Evolutionary conservation across 2,113 vertebrate species (phyloP).

Genomic region (Catharus fuscescens): DNA sequence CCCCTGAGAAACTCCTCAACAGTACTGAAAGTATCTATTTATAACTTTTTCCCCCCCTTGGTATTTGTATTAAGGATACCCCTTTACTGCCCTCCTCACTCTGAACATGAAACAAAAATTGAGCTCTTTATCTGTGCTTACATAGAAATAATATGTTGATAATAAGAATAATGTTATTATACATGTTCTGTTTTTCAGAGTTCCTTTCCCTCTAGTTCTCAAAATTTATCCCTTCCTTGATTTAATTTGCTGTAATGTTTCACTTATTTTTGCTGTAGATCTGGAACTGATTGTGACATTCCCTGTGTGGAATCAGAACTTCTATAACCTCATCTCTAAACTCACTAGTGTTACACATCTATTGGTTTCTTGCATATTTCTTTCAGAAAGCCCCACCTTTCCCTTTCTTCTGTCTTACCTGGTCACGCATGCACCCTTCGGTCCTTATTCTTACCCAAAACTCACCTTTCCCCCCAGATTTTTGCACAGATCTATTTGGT

Average conservation of each 20-base stretch:
- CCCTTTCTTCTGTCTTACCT: background rate
- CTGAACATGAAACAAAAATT: background rate
- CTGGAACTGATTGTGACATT: background rate
- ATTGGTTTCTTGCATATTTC: background rate
- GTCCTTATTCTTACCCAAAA: background rate
- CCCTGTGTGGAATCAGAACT: background rate
- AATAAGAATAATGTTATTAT: background rate
- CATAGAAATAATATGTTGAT: background rate
- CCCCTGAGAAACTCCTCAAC: background rate
- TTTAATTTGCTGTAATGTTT: background rate
- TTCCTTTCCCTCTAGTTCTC: background rate
- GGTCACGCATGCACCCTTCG: background rate
- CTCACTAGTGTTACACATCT: rapidly evolving
- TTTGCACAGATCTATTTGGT: background rate
- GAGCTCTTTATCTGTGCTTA: background rate
- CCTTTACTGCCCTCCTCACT: background rate
- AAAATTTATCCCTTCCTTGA: background rate
- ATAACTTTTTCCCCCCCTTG: background rate
- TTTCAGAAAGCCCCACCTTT: background rate
- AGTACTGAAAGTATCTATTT: background rate
- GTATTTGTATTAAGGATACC: background rate
- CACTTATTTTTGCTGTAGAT: background rate
- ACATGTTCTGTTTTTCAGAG: background rate
- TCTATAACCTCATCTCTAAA: background rate
- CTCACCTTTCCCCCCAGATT: background rate